Conservation (phyloP, 2,797 vertebrate genomes). For the Phalanger gymnotis region DNA sequence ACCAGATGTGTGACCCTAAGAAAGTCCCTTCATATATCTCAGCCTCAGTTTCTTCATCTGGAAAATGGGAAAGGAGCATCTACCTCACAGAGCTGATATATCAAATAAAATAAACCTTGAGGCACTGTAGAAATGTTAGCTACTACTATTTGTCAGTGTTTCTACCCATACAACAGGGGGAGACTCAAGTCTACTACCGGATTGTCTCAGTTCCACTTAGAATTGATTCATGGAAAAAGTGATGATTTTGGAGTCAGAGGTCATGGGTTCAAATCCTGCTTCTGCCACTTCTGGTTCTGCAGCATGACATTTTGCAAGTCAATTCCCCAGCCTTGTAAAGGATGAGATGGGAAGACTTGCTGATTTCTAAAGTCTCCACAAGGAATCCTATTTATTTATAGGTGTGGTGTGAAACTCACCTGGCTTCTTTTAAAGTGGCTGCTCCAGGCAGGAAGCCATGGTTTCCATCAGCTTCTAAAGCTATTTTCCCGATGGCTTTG, state of each 20-base stretch:
- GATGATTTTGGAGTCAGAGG: neutral
- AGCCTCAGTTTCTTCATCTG: neutral
- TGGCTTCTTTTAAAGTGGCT: neutral
- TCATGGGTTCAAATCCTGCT: neutral
- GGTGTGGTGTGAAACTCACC: neutral
- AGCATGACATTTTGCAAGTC: neutral
- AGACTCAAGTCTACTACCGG: neutral
- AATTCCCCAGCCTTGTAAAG: neutral
- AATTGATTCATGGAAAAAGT: neutral
- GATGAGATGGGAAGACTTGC: neutral
- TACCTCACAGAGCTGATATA: neutral
- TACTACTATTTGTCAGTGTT: neutral
- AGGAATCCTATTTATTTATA: neutral
- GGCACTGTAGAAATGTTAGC: neutral
- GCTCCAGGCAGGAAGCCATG: neutral
- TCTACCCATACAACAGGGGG: neutral
- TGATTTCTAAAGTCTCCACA: neutral
- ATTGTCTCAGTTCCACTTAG: neutral
- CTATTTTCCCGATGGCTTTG: neutral
- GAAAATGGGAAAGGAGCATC: neutral
- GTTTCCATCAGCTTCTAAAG: neutral
- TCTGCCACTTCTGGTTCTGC: too few species aligned
- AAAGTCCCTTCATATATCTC: neutral
- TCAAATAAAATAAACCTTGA: neutral
- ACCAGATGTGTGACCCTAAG: neutral